Evolutionary conservation across 1,140 invertebrate species (phyloP), one percentile per base, ranked within the genome.

Genomic region (Neodiprion lecontei): DNA sequence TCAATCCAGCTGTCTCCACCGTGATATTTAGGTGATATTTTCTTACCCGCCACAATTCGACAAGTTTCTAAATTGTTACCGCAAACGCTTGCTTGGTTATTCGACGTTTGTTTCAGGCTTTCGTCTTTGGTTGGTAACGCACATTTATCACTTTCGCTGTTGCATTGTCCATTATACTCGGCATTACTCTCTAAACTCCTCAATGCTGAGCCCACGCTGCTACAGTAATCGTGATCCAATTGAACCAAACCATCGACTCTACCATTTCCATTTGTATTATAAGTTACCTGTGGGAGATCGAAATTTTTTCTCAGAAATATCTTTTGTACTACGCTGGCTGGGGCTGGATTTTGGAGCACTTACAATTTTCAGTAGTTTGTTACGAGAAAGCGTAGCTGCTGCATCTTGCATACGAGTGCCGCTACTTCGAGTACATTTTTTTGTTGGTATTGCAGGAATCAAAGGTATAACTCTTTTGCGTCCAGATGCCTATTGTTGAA

Each of bases 151-250:
- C 69, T 79, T 28, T 78, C 74, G 67, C 65, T 78, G 17, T 21
- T 21, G n/a, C 1, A 74, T 68, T 75, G 53, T 21, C 9, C 77
- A 12, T 80, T 68, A 23, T 76, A 77, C 40, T 82, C 79, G 78
- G 77, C 72, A 10, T 77, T 79, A 69, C 40, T 79, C 49, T 79
- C 69, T 9, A 21, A 76, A 69, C 11, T 80, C 14, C 61, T 79
- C 9, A 72, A 28, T 9, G 40, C 68, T 4, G 75, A 81, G 23
- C 68, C 82, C 12, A 78, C 76, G 73, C 78, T 85, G 53, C 81
- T 86, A 72, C 89, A 90, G 76, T 91, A 91, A 82, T 90, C 89
- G 77, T 91, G 90, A 78, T 91, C 90, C 71, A 89, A 73, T 69
- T 88, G 87, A 10, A 89, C 82, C 12, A 78, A 84, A 72, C 82